Evolutionary conservation across 2,888 invertebrate species (phyloP), one percentile per base, ranked within the genome.

Genomic region (Cheiracanthium punctorium): DNA sequence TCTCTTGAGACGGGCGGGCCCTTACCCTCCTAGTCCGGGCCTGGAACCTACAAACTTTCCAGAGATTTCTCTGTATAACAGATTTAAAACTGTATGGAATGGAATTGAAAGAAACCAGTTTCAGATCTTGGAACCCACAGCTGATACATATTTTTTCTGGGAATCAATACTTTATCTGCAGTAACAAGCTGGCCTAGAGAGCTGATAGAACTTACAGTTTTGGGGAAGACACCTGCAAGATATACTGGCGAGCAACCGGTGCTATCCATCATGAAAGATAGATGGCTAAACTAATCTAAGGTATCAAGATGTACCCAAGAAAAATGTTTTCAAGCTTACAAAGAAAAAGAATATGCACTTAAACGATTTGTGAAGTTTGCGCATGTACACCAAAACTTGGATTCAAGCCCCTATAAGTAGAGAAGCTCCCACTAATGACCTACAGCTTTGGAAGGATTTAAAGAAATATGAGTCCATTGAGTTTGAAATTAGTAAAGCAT

Each of bases 1-100:
- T n/a, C n/a, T n/a, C n/a, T n/a, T n/a, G n/a, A n/a, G n/a, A n/a
- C n/a, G n/a, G n/a, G n/a, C n/a, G n/a, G n/a, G n/a, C n/a, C n/a
- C n/a, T n/a, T n/a, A n/a, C n/a, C n/a, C n/a, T n/a, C n/a, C n/a
- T n/a, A n/a, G n/a, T n/a, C n/a, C n/a, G n/a, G n/a, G 70, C 8
- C 24, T 72, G 20, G 43, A 5, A 24, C 41, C 72, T 24, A 41
- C 43, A 2, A 24, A 0, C 37, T 72, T 43, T 7, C 29, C 72
- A 72, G 5, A 72, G 20, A 41, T 72, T 72, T 43, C 72, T n/a
- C 43, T 72, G 10, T 41, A 2, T 24, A 24, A 43, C 28, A 41
- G 72, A 43, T 72, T 72, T 43, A 20, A 43, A 43, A 72, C 12
- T 24, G 43, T 72, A 41, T 41, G 72, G 28, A 17, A 72, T 41